Base-by-base conservation (phyloP, 2,888 invertebrate genomes). In the Ellobium chinense region DNA sequence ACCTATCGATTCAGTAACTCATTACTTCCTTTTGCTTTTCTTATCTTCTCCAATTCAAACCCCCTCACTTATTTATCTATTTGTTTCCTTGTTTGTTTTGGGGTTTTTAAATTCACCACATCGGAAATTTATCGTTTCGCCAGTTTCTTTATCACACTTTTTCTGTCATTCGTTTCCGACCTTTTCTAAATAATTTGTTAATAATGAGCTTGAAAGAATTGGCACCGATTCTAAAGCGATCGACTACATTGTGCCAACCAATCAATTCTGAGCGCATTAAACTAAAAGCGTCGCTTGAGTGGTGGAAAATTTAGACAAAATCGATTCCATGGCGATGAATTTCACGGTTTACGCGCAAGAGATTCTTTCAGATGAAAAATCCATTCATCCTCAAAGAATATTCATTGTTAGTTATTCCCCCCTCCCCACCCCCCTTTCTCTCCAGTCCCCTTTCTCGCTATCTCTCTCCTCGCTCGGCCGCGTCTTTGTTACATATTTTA, bases 241-340 rank as follows among this genome's bases (percentile, higher is more conserved):
- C 18, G 3, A 4, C 36, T 14, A 1, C 29, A 62, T 24, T 29
- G 36, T 18, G 18, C 34, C 34, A 36, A 24, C 31, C 34, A 34
- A 34, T 31, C 31, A 31, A 63, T 34, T 21, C 7, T 21, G 63
- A 63, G 36, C 34, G 36, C 63, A 34, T 63, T 62, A 62, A 29
- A 62, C 60, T 7, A 9, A n/a, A 2, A n/a, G 14, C 24, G 27
- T 27, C 60, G 12, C 34, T 5, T 12, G 46, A 37, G 24, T 14
- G 12, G 39, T 18, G 39, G 39, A 21, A 39, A 24, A n/a, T 21
- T 36, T n/a, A 2, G 27, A 24, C 7, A 39, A 39, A 39, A 66
- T 66, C 66, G 66, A 66, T 66, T n/a, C 39, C 9, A n/a, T 37
- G 27, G 24, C 37, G 66, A 66, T n/a, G 39, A 1, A 66, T 66